These are phyloP conservation scores for Heteropelma amictum DNA, from an alignment of 2,888 invertebrate species.

Conservation along the genomic window DNA sequence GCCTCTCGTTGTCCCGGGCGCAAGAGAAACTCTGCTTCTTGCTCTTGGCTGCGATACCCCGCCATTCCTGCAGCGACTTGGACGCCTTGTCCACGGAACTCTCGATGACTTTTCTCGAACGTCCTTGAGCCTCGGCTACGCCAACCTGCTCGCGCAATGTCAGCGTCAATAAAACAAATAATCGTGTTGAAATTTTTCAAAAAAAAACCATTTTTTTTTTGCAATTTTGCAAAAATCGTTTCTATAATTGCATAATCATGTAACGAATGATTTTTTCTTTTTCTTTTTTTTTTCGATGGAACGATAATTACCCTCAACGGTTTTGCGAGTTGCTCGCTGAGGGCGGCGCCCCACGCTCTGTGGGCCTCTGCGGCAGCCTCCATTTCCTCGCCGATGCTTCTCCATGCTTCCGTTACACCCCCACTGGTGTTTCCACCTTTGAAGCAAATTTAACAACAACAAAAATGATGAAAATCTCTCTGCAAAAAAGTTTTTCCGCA, in stretches of 20 bases:
- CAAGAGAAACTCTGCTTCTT: conserved; percentile 93
- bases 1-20: conserved; percentile 93
- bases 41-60: conserved; percentile 91
- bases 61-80: conserved; percentile 89
- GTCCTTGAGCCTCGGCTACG: conserved; percentile 82
- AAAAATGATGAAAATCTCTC: no score
- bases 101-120: conserved; percentile 81
- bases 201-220: background rate
- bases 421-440: conserved; percentile 84
- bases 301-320: conserved; percentile 85
- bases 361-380: conserved; percentile 95
- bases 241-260: background rate
- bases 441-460: background rate
- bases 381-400: conserved; percentile 93
- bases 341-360: conserved; percentile 87
- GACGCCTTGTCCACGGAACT: conserved; percentile 89
- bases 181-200: no score
- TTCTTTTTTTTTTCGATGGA: background rate
- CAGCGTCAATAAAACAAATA: background rate
- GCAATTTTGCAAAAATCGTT: background rate
- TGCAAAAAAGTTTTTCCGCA: no score
- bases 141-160: conserved; percentile 80
- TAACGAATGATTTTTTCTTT: no score
- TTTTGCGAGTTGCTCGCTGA: conserved; percentile 93
- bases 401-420: conserved; percentile 93